Base-by-base conservation (phyloP, 1,140 invertebrate genomes). In the Ceratina japonica region DNA sequence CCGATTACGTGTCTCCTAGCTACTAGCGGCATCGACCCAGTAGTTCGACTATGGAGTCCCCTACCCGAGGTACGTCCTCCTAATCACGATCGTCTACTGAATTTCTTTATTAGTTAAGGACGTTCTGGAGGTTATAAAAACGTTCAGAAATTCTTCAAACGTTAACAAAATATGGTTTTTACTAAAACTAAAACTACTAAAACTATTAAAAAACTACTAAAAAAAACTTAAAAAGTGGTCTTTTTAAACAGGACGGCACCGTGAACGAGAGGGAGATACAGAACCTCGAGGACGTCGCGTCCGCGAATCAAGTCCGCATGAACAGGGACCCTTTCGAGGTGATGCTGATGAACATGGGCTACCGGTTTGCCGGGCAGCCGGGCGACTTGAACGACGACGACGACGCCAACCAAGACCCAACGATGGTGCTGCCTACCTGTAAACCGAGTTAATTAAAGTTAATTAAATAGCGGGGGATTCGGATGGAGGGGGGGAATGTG, bases 1-100 rank as follows among this genome's bases (percentile, higher is more conserved):
- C 98, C 98, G 3, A 94, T 94, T 52, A 94, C 94, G 79, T 98
- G 97, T 93, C 93, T 99, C 85, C 92, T 99, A 87, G 98, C 98
- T 69, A 98, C 98, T 15, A 98, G 98, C 93, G 98, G 98, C 61
- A 99, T 99, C 75, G 98, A 99, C 92, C 94, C 97, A 65, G 96
- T 97, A 49, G 97, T 99, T 22, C 94, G 97, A 88, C 94, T 99
- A 3, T 99, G 98, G 98, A 96, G 95, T 89, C 97, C 97, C 0
- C 90, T 94, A 68, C 94, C 96, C 24, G 96, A 97, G 93, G 96
- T 96, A 92, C 88, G 56, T 20, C 20, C 58, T 52, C 22, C 64
- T n/a, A 22, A 59, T 52, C 63, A 74, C n/a, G n/a, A n/a, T n/a
- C n/a, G n/a, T n/a, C n/a, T n/a, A n/a, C n/a, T n/a, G n/a, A n/a